Evolutionary conservation across 2,797 vertebrate genomes (phyloP).

Genomic region (Balearica regulorum): DNA sequence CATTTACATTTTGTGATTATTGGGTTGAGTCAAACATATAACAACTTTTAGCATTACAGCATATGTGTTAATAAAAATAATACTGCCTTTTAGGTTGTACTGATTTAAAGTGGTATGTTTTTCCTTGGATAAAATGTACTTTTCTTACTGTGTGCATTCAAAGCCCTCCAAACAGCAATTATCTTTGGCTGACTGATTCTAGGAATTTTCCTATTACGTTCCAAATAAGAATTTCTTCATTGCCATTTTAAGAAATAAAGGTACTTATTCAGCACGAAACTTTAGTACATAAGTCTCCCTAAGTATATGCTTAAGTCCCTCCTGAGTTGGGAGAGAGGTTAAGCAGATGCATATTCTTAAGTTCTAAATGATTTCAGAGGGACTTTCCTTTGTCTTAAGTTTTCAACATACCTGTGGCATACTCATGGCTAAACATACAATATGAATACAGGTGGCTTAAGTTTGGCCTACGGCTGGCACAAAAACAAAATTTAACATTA

Average conservation of each 20-base stretch:
- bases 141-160: neutral
- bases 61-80: constrained; percentile 42
- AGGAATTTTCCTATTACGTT: constrained; percentile 44
- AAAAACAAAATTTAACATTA: neutral
- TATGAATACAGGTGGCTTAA: neutral
- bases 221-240: constrained; percentile 25
- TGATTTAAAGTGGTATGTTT: neutral
- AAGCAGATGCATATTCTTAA: neutral
- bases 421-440: neutral
- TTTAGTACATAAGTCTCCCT: neutral
- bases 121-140: neutral
- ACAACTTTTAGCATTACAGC: neutral
- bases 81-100: neutral
- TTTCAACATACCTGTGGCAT: neutral
- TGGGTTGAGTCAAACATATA: neutral
- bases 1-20: neutral
- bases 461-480: neutral
- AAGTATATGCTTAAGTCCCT: neutral
- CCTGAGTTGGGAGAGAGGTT: neutral
- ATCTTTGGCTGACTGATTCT: constrained; percentile 53
- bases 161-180: constrained; percentile 42
- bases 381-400: neutral
- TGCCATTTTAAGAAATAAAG: constrained; percentile 5
- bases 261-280: constrained; percentile 11
- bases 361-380: neutral